These are phyloP conservation scores for Conistra vaccinii DNA, from an alignment of 2,888 invertebrate species.

Conservation along the genomic window DNA sequence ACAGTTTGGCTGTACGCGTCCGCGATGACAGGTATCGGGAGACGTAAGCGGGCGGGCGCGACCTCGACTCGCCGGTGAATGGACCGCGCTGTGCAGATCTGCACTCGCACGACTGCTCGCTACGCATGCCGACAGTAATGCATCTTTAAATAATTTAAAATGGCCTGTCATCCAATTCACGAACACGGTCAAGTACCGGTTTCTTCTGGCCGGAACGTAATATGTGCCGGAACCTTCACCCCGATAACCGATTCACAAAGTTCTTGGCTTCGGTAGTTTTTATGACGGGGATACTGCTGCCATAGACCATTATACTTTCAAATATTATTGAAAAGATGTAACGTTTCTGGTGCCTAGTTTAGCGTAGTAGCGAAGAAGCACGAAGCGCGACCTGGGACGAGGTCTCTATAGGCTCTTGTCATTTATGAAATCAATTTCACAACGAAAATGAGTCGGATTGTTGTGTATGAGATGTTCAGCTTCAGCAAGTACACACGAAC, in stretches of 20 bases:
- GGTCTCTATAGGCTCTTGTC: background rate
- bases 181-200: constrained; percentile 23
- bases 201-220: constrained; percentile 20
- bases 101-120: constrained; percentile 13
- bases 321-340: constrained; percentile 3
- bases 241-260: constrained; percentile 10
- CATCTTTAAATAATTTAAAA: constrained; percentile 33
- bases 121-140: constrained; percentile 14
- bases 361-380: background rate
- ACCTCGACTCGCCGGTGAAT: constrained; percentile 19
- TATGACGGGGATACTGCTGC: background rate
- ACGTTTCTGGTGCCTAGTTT: background rate
- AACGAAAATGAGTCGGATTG: background rate
- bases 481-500: background rate
- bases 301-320: background rate
- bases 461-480: background rate
- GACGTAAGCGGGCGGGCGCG: background rate
- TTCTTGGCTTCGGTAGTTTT: constrained; percentile 7
- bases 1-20: background rate
- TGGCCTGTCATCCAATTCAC: constrained; percentile 19
- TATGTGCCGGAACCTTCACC: constrained; percentile 46
- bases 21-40: background rate
- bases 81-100: constrained; percentile 6
- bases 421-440: background rate
- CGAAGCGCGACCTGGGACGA: too few species aligned